Evolutionary conservation across 2,797 vertebrate species (phyloP), one percentile per base, ranked within the genome.

Genomic region (Coendou prehensilis): DNA sequence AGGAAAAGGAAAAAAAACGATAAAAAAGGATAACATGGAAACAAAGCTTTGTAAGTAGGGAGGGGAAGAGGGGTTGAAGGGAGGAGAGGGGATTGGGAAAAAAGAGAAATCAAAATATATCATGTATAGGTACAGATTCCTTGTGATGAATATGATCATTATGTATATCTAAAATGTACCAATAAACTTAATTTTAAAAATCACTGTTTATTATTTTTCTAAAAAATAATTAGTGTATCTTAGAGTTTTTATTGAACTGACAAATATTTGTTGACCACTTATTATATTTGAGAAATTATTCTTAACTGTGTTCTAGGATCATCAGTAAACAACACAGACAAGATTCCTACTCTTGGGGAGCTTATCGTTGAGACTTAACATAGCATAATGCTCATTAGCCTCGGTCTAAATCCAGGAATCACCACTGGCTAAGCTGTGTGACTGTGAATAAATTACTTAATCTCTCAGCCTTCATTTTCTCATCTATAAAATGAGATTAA

Each of bases 401-500:
- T 89, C 69, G 14, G 6, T 80, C n/a, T 86, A 95, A 89, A 89
- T 96, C 50, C 54, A 91, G 45, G 84, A 94, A 47, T 79, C 23
- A 87, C 52, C 41, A 90, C 45, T 30, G 67, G 17, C 56, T 95
- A 84, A 88, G 15, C 69, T 87, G 61, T 56, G n/a, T 82, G 89
- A 67, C 47, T 45, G 26, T 86, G 69, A 81, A 91, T 94, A 91
- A 86, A 93, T 61, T 90, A 80, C 57, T 92, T 93, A 76, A 59
- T 92, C 45, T 89, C 64, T 57, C 73, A 94, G 33, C 41, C 81
- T 93, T 89, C 23, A 45, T 92, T 94, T 95, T 37, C 47, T 89
- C 28, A 63, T 80, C 63, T 87, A 71, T 82, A 93, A 91, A 96
- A 87, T 69, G 61, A 22, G 52, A 57, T 71, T 73, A 96, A 94